These are phyloP conservation scores for Limnephilus rhombicus DNA, from an alignment of 2,888 invertebrate genomes.

Conservation along the genomic window DNA sequence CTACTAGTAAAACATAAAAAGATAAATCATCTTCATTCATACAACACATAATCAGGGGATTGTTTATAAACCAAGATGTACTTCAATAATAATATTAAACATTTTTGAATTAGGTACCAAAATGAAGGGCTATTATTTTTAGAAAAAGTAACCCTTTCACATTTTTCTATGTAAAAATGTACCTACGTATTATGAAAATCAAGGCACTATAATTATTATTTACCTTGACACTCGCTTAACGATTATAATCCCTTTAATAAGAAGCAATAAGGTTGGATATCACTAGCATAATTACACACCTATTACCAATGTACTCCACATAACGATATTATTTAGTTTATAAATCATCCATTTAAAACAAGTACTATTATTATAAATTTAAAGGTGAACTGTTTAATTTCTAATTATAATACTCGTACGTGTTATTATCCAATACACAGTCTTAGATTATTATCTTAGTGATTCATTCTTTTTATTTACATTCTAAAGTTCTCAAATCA, in stretches of 20 bases:
- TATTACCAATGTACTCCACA: background rate
- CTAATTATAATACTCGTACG: background rate
- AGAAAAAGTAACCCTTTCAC: background rate
- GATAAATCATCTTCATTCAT: background rate
- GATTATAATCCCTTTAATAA: background rate
- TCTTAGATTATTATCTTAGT: background rate
- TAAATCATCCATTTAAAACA: background rate
- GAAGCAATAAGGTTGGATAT: background rate
- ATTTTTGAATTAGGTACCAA: background rate
- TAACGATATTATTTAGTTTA: background rate
- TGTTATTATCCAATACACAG: background rate
- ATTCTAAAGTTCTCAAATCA: slow-evolving; percentile 3
- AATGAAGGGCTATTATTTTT: background rate
- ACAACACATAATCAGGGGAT: background rate
- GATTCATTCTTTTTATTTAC: background rate
- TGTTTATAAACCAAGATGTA: background rate
- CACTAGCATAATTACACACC: too few relatives aligned
- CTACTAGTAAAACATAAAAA: background rate
- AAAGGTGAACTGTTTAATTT: background rate
- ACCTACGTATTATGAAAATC: too few relatives aligned
- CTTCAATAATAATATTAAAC: too few relatives aligned
- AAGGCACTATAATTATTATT: too few relatives aligned
- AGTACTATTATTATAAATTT: too few relatives aligned
- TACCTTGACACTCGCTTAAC: background rate
- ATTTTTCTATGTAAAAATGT: too few relatives aligned